phyloP scores from a whole-genome alignment of 1,140 invertebrate genomes.

The Leucophenga varia region DNA sequence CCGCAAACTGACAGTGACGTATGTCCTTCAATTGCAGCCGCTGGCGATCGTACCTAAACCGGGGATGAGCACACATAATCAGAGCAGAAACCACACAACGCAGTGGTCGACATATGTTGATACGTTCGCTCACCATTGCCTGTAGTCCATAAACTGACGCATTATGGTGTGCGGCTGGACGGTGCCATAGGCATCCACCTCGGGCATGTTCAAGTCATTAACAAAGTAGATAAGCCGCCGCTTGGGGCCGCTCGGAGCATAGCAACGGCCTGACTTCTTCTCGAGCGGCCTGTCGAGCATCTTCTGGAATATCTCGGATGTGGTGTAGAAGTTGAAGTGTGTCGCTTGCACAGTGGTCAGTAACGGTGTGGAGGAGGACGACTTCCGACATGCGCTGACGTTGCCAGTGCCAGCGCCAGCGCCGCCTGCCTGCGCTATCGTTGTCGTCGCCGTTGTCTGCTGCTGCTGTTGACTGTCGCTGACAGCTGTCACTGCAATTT shows the following conservation, averaged over 20 bases:
- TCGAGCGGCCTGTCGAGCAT: slow-evolving; percentile 90
- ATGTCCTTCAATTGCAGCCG: slow-evolving; percentile 88
- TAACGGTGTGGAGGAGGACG: slow-evolving; percentile 13
- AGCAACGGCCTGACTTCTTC: slow-evolving; percentile 90
- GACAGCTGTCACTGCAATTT: not conserved
- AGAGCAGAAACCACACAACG: not conserved
- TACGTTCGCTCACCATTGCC: slow-evolving; percentile 71
- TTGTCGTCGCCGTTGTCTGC: not conserved
- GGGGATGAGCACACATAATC: too few species aligned
- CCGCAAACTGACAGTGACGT: slow-evolving; percentile 87
- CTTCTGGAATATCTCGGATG: slow-evolving; percentile 85
- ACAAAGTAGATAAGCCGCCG: slow-evolving; percentile 92
- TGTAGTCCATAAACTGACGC: slow-evolving; percentile 88
- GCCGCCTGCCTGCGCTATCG: too few species aligned
- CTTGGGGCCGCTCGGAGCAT: slow-evolving; percentile 80
- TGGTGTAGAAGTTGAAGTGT: slow-evolving; percentile 93
- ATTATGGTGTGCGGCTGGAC: slow-evolving; percentile 92
- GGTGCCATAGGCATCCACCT: slow-evolving; percentile 90
- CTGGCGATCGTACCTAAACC: slow-evolving; percentile 69
- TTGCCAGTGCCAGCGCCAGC: too few species aligned
- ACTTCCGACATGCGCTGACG: slow-evolving; percentile 32
- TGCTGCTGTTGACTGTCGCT: too few species aligned
- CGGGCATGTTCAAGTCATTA: slow-evolving; percentile 95
- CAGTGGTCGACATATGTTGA: too few species aligned
- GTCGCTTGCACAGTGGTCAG: slow-evolving; percentile 71